Evolutionary conservation across 2,888 invertebrate genomes (phyloP), one percentile per base, ranked within the genome.

Genomic region (Capitulum mitella): DNA sequence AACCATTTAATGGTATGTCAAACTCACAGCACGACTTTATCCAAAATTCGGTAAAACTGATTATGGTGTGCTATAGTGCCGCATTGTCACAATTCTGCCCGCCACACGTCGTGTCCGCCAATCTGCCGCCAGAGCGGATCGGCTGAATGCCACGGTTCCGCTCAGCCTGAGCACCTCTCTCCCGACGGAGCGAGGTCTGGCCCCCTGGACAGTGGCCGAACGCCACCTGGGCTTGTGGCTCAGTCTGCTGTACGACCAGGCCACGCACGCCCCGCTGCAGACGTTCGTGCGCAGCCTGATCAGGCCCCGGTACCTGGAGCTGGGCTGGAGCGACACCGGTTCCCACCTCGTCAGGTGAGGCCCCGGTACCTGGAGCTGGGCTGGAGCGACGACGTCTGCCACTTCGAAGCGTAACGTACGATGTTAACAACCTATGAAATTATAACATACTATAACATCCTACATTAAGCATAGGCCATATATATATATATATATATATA

Each of bases 201-300:
- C 93, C 0, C 94, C 94, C 0, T 95, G 95, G 95, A 89, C 91
- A 0, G 91, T 93, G 0, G 93, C 93, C 0, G 88, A 93, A 1
- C 88, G 89, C 80, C 93, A 93, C 84, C 88, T 94, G 34, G 89
- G 91, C 80, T 89, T 90, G 81, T 92, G 94, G 91, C 88, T 91
- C 78, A 89, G 90, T 79, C 88, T 92, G 81, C 87, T 94, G 46
- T 89, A 90, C n/a, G 90, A 91, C 82, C 89, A 91, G n/a, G 87
- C 89, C 8, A 90, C 91, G 0, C 90, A 91, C 80, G 91, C 91
- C 37, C 88, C 91, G 5, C 90, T 91, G 81, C 88, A 92, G 48
- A 87, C 88, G 78, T 90, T 89, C 83, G 87, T 91, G 84, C 87
- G 89, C 82, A 87, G 87, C 81, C 84, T 92, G 34, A 84, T 92